Conservation (phyloP, 1,140 invertebrate species). For the Stegodyphus dumicola region DNA sequence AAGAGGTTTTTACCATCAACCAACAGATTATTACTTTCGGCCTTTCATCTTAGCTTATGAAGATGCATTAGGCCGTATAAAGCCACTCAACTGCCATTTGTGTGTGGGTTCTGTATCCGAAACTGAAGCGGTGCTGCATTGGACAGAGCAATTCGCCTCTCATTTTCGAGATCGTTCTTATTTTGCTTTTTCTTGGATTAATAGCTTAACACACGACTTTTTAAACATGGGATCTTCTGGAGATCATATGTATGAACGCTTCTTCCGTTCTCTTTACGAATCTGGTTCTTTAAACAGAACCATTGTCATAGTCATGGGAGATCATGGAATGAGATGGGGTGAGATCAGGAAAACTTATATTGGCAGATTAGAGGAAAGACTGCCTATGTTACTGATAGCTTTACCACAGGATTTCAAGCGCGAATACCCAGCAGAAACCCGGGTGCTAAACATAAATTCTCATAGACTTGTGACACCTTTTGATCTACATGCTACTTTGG, state of each 20-base stretch:
- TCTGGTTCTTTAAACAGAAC: conserved; percentile 70
- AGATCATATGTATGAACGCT: conserved; percentile 66
- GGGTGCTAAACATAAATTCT: conserved; percentile 68
- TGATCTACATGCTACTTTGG: conserved; percentile 81
- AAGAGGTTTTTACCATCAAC: conserved; percentile 80
- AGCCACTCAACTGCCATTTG: conserved; percentile 15
- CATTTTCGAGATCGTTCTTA: conserved; percentile 44
- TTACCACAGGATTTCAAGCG: conserved; percentile 79
- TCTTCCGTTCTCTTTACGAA: conserved; percentile 66
- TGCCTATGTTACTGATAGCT: conserved; percentile 85
- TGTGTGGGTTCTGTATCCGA: conserved; percentile 56
- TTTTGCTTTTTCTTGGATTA: conserved; percentile 69
- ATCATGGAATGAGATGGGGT: conserved; percentile 68
- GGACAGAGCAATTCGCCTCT: conserved; percentile 41
- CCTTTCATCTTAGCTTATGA: conserved; percentile 73
- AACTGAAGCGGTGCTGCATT: conserved; percentile 51
- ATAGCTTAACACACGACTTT: conserved; percentile 68
- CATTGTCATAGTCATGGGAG: conserved; percentile 84
- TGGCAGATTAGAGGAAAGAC: conserved; percentile 83
- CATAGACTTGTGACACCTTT: conserved; percentile 82
- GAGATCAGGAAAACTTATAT: conserved; percentile 50
- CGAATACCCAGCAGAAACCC: conserved; percentile 74
- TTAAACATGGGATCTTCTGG: conserved; percentile 65
- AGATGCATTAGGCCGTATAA: conserved; percentile 3
- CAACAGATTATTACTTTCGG: conserved; percentile 84